These are phyloP conservation scores for Petrocephalus microphthalmus DNA, from an alignment of 2,113 vertebrate species.

Conservation along the genomic window DNA sequence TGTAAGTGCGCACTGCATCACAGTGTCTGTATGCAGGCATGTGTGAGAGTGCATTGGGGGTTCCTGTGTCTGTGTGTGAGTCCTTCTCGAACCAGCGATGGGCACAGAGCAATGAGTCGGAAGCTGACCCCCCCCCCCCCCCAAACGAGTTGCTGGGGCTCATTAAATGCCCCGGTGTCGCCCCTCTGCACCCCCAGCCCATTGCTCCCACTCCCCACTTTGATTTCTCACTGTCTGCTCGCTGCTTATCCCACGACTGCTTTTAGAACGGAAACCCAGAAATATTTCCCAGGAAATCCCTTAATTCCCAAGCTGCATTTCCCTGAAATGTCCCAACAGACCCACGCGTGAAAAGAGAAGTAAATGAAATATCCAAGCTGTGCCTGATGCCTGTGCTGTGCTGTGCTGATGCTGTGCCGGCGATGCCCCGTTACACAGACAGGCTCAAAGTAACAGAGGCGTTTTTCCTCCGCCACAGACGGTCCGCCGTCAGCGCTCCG, in stretches of 20 bases:
- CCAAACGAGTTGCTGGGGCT: not conserved
- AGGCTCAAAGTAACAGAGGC: not conserved
- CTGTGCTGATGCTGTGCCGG: not conserved
- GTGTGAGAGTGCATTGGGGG: not conserved
- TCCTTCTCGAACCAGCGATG: not conserved
- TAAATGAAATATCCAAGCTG: not conserved
- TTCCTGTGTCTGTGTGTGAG: not conserved
- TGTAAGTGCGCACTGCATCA: not conserved
- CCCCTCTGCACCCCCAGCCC: not conserved
- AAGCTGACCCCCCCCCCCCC: not conserved
- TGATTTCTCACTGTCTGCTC: not conserved
- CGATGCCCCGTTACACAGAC: not conserved
- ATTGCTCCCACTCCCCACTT: not conserved
- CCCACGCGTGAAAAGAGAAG: not conserved
- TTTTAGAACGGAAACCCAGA: not conserved
- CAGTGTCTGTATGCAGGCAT: not conserved
- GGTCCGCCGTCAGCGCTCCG: slow-evolving; percentile 10
- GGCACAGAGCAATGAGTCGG: not conserved
- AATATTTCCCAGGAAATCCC: not conserved
- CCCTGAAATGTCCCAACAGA: not conserved
- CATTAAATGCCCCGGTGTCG: not conserved
- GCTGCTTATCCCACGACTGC: not conserved
- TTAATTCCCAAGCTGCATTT: not conserved
- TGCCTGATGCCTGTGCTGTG: not conserved
- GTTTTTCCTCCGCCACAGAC: not conserved